A percentile compares a stretch with the other conserved stretches of the same genome.
Conservation (phyloP, 2,113 vertebrate genomes). For the Macaca fascicularis region T2T-MFA8v1.1 NC_088386.1:39221001-39221500, state of each 20-base stretch:
- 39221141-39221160: constrained; percentile 79
- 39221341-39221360: constrained; percentile 80
- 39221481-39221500: constrained; percentile 90
- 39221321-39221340: constrained; percentile 67
- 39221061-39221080: neutral
- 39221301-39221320: constrained; percentile 75
- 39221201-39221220: constrained; percentile 79
- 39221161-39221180: constrained; percentile 83
- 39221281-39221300: constrained; percentile 76
- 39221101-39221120: constrained; percentile 78
- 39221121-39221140: constrained; percentile 79
- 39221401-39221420: constrained; percentile 90
- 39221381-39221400: constrained; percentile 85
- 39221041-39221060: constrained; percentile 73
- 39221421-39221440: constrained; percentile 89
- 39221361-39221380: constrained; percentile 82
- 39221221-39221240: constrained; percentile 78
- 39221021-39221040: constrained; percentile 76
- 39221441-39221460: constrained; percentile 88
- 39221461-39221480: constrained; percentile 91
- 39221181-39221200: constrained; percentile 76
- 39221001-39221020: constrained; percentile 75
- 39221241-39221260: constrained; percentile 83
- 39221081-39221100: neutral
- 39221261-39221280: constrained; percentile 89